Base-by-base conservation (phyloP, 2,113 vertebrate species). In the Melanerpes formicivorus region DNA sequence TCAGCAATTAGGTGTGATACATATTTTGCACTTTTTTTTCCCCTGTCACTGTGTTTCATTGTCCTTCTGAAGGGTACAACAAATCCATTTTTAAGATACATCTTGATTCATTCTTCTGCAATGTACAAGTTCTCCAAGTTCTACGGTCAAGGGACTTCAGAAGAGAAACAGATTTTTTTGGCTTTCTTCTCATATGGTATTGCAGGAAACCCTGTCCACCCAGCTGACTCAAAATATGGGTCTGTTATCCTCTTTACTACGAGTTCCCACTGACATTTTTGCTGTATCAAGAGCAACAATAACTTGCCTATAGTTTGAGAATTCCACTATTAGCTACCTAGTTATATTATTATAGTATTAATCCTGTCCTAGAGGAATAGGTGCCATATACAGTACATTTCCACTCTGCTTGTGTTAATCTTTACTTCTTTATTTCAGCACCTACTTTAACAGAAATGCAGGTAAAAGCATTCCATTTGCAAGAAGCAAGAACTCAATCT, bases 341-440 rank as follows among this genome's bases (percentile, higher is more conserved):
- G 14, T 50, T 10, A 19, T 14, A 2, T 2, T 63, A 78, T 25
- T 29, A 21, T n/a, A 82, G 16, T 40, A 29, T 18, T 74, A 44
- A 29, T 67, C 44, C 67, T 37, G 40, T 59, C 21, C 44, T 75
- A 14, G 8, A 40, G 15, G 18, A 92, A 83, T 34, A 56, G 27
- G 9, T 76, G 56, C 74, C 72, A 50, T 65, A 42, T 18, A 30
- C 7, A 74, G 83, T 50, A 52, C 60, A 19, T 72, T 90, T 93
- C 84, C 84, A 91, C n/a, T 48, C 77, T 89, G 56, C 46, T 78
- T 71, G 50, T 32, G 58, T 87, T 95, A 90, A 95, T 85, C 87
- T 94, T 80, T 63, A 42, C 10, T 40, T 10, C 37, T 40, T 42
- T 42, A 86, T 93, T 89, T 97, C 96, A 95, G 83, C 90, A 75